Percentiles rank a stretch among this genome's conserved stretches.
Evolutionary conservation across 1,140 invertebrate species (phyloP).

Genomic region (Orchesella cincta): DNA sequence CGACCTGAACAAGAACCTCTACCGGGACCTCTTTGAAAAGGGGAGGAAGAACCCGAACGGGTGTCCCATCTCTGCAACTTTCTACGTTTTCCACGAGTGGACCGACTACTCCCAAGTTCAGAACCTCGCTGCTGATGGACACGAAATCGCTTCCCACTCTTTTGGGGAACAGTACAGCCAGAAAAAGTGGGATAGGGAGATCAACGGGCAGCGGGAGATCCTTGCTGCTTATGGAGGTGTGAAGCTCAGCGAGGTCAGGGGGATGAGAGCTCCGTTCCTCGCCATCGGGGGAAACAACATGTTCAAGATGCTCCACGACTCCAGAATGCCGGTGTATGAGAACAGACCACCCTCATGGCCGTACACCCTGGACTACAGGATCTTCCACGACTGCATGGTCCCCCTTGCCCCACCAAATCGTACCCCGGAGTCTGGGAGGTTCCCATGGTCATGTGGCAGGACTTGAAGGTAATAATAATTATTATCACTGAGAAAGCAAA

Average conservation of each 20-base stretch:
- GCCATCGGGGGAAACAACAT: slow-evolving; percentile 90
- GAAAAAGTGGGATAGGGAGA: slow-evolving; percentile 89
- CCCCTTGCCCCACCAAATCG: slow-evolving; percentile 84
- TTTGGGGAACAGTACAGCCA: slow-evolving; percentile 91
- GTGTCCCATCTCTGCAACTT: slow-evolving; percentile 90
- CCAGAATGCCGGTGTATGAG: slow-evolving; percentile 88
- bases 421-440: slow-evolving; percentile 91
- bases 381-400: slow-evolving; percentile 93
- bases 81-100: slow-evolving; percentile 97
- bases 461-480: slow-evolving; percentile 65
- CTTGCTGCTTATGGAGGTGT: slow-evolving; percentile 84
- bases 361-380: slow-evolving; percentile 82
- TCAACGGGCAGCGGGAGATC: slow-evolving; percentile 86
- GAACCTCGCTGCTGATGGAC: slow-evolving; percentile 87
- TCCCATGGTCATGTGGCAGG: slow-evolving; percentile 96
- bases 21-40: slow-evolving; percentile 84
- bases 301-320: slow-evolving; percentile 93
- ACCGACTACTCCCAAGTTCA: slow-evolving; percentile 97
- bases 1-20: slow-evolving; percentile 88
- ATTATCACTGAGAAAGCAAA: slow-evolving; percentile 54
- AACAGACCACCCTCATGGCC: slow-evolving; percentile 83
- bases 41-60: slow-evolving; percentile 90
- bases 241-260: slow-evolving; percentile 78
- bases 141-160: slow-evolving; percentile 80
- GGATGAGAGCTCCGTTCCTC: slow-evolving; percentile 87